phyloP scores from a whole-genome alignment of 2,797 vertebrate genomes.

The Rhabdophis nuchalis region DNA sequence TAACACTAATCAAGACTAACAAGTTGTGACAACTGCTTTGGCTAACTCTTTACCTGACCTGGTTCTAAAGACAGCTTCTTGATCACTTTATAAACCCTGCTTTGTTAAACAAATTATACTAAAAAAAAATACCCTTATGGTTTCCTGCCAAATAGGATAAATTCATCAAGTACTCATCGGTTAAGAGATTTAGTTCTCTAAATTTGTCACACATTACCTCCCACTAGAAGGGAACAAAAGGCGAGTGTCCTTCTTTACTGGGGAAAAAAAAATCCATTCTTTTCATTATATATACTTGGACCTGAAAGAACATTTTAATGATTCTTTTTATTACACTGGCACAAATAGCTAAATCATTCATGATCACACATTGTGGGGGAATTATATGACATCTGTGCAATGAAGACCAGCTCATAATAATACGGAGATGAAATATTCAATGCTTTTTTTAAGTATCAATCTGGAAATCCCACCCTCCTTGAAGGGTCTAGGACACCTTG shows the following conservation, averaged over 20 bases:
- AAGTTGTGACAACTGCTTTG: neutral
- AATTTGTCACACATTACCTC: neutral
- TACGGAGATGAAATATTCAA: slow-evolving; percentile 9
- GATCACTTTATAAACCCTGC: neutral
- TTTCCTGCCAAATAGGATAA: neutral
- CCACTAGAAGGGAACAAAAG: neutral
- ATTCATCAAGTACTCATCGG: neutral
- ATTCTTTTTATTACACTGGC: neutral
- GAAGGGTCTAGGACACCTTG: neutral
- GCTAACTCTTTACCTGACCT: neutral
- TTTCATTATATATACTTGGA: neutral
- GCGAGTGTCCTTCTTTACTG: neutral
- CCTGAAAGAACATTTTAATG: neutral
- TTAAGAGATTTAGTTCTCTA: neutral
- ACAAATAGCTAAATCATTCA: slow-evolving; percentile 22
- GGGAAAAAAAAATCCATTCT: neutral
- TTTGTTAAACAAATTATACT: neutral
- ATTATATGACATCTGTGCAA: slow-evolving; percentile 12
- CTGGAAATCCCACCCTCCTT: neutral
- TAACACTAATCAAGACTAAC: neutral
- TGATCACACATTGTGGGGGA: slow-evolving; percentile 7
- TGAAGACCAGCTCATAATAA: neutral
- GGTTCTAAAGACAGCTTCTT: neutral
- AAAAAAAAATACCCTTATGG: neutral
- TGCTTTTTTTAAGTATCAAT: slow-evolving; percentile 23